Evolutionary conservation across 2,797 vertebrate genomes (phyloP), one percentile per base, ranked within the genome.

Genomic region (Presbytis comata): DNA sequence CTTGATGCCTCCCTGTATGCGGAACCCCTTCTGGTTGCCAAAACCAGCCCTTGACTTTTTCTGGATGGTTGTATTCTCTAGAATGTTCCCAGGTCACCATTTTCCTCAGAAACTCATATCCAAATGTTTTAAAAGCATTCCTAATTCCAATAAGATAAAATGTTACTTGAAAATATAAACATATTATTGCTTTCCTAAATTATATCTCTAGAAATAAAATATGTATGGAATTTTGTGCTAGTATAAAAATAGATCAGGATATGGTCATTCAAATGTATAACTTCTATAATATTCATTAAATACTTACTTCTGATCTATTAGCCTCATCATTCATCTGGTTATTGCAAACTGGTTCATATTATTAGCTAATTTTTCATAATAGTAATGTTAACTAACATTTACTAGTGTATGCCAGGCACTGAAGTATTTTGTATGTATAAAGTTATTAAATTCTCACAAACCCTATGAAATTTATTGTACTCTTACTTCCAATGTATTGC

Each of bases 201-300:
- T 79, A 92, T 21, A 89, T 91, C 82, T 96, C 21, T 79, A 92
- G 89, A 94, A 94, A 93, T 91, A 89, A 96, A 89, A 72, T 78
- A 70, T 24, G n/a, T 39, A 70, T 30, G 14, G 48, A 84, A 72
- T 80, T 50, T 87, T 44, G 61, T 70, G 48, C 39, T 64, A 83
- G 21, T 70, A 86, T 6, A 96, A 96, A 95, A 95, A 89, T 80
- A 94, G 81, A 79, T 72, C 22, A 53, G 41, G 55, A 67, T 67
- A 59, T 44, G 28, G 41, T 94, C 88, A 87, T 6, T 61, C 1
- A 6, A 88, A 82, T n/a, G 30, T 78, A 41, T 41, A 81, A 88
- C 6, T 89, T 94, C 97, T 81, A 67, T 81, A 79, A 82, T 85
- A 79, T 67, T 94, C 59, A 85, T 89, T 93, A 78, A 95, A 91